Conservation (phyloP, 1,140 invertebrate species). For the Geopemphigus sp. region DNA sequence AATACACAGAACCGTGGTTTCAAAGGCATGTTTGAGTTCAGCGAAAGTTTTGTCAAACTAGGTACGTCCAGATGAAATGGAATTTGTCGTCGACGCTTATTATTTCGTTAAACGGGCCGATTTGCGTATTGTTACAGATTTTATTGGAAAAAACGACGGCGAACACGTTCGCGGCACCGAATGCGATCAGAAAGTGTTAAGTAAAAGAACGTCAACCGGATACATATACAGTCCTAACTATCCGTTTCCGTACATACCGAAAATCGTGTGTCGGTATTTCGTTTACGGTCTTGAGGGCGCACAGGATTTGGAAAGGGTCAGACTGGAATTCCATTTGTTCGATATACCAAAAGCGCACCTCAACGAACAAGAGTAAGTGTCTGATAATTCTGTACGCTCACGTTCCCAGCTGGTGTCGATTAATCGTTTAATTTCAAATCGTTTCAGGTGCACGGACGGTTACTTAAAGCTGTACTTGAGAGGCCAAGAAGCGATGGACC, state of each 20-base stretch:
- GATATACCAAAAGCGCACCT: conserved; percentile 80
- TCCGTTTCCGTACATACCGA: conserved; percentile 88
- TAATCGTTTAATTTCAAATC: not conserved
- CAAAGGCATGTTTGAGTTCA: conserved; percentile 94
- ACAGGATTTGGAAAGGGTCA: conserved; percentile 89
- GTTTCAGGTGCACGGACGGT: conserved; percentile 75
- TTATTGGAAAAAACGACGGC: conserved; percentile 86
- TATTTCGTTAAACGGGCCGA: not conserved
- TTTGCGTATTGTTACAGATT: conserved; percentile 65
- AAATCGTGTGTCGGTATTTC: conserved; percentile 95
- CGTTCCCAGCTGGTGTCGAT: not conserved
- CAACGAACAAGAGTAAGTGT: conserved; percentile 60
- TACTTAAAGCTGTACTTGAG: conserved; percentile 89
- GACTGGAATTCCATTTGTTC: conserved; percentile 82
- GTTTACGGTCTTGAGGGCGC: conserved; percentile 95
- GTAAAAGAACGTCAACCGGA: conserved; percentile 86
- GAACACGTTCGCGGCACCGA: conserved; percentile 92
- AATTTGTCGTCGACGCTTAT: not conserved
- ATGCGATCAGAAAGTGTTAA: conserved; percentile 96
- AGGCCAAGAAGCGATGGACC: conserved; percentile 88
- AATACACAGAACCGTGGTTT: conserved; percentile 93
- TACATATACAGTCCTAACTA: conserved; percentile 92
- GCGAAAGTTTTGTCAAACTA: conserved; percentile 93
- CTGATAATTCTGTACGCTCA: too few relatives aligned
- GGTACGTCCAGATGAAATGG: conserved; percentile 58